Evolutionary conservation across 2,797 vertebrate species (phyloP).

Genomic region (Pyrrhura leucotis): DNA sequence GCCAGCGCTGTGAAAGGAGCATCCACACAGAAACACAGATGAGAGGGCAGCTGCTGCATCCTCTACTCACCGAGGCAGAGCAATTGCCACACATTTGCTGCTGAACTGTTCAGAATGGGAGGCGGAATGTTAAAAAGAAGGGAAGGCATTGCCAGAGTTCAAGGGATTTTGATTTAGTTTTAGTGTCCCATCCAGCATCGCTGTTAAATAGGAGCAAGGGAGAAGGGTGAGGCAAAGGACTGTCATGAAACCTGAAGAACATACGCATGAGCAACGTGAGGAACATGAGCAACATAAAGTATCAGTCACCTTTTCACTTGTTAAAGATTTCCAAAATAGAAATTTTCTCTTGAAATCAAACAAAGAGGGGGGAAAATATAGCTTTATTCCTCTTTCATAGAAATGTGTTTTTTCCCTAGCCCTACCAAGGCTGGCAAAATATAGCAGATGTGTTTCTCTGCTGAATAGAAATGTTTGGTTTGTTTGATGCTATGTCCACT

Average conservation of each 20-base stretch:
- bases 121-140: not conserved
- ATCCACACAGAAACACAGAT: not conserved
- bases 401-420: not conserved
- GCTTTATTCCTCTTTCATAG: not conserved
- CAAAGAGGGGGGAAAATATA: rapidly evolving
- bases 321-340: not conserved
- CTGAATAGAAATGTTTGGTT: constrained; percentile 15
- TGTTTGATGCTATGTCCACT: constrained; percentile 18
- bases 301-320: not conserved
- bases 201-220: not conserved
- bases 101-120: not conserved
- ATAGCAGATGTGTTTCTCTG: not conserved
- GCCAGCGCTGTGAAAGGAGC: not conserved
- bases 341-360: not conserved
- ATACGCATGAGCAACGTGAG: not conserved
- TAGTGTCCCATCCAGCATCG: not conserved
- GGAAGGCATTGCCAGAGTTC: not conserved
- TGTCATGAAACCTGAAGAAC: not conserved
- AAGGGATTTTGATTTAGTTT: not conserved
- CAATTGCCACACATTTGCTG: not conserved
- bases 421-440: not conserved
- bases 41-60: not conserved
- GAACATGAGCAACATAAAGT: not conserved
- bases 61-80: not conserved
- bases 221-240: not conserved